Evolutionary conservation across 1,140 invertebrate species (phyloP), one percentile per base, ranked within the genome.

Genomic region (Ptiloglossa arizonensis): DNA sequence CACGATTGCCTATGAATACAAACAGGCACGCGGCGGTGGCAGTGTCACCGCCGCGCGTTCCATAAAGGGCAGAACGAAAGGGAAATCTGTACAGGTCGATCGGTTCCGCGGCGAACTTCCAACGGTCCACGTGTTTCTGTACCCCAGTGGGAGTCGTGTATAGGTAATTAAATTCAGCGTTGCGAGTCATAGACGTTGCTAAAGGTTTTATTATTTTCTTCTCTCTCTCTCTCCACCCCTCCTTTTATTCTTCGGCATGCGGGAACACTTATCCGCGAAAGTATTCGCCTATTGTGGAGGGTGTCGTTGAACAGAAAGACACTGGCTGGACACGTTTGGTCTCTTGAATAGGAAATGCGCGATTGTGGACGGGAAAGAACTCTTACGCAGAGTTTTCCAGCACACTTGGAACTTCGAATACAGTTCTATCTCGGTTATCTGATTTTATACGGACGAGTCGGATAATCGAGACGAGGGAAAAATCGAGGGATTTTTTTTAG

Each of bases 81-180:
- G 64, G 73, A 76, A 76, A 76, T 70, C 66, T 69, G 66, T 9
- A 35, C 67, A 27, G 56, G 44, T 62, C 68, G 75, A 78, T 78
- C 57, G 46, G 35, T 70, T 41, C 38, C 46, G 35, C 9, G 48
- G 29, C 64, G 17, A 72, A 66, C 44, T 66, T 66, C 44, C 63
- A 50, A 50, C 41, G 48, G 38, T 44, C n/a, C 38, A 19, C 59
- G 57, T 48, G 69, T 63, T 38, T 11, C 59, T 24, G 2, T 41
- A 8, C 5, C 41, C n/a, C 8, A 6, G 59, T 62, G 24, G 50
- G 41, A 57, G 59, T 46, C 38, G 19, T 27, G 11, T 41, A 27
- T 17, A 29, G 38, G 24, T 64, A 72, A 73, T 73, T 38, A 56
- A 64, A 71, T 74, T 66, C 68, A 64, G 11, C 59, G 46, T 29